Evolutionary conservation across 2,113 vertebrate species (phyloP).

Genomic region (Urocitellus parryii): DNA sequence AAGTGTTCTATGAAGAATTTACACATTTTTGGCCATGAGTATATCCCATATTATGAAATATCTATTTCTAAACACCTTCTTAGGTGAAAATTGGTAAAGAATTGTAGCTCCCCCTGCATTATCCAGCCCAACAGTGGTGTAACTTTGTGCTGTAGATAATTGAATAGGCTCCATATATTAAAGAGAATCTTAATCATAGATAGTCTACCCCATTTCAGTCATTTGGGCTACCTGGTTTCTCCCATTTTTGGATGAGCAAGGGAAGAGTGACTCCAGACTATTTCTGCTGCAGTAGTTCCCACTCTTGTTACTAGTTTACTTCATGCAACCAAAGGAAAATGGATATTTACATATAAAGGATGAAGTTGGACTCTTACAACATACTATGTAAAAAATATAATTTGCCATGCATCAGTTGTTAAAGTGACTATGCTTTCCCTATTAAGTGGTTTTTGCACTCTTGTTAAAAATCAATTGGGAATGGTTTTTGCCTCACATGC

Average conservation of each 20-base stretch:
- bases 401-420: not conserved
- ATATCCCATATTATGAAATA: not conserved
- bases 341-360: too few relatives aligned
- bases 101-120: conserved; percentile 81
- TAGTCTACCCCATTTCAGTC: not conserved
- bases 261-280: not conserved
- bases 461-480: not conserved
- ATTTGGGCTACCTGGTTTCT: conserved; percentile 56
- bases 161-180: conserved; percentile 94
- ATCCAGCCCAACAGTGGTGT: conserved; percentile 94
- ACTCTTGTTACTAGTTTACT: not conserved
- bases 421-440: not conserved
- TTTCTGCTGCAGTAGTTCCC: not conserved
- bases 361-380: too few relatives aligned
- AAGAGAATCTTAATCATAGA: conserved; percentile 92
- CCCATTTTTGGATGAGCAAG: not conserved
- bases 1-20: not conserved
- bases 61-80: not conserved
- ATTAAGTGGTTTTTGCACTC: not conserved
- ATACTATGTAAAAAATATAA: too few relatives aligned
- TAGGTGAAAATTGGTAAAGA: conserved; percentile 90
- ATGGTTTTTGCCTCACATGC: not conserved
- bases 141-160: conserved; percentile 95
- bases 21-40: not conserved
- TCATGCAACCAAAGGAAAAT: not conserved